Conservation (phyloP, 2,888 invertebrate species). For the Dioctria linearis region DNA sequence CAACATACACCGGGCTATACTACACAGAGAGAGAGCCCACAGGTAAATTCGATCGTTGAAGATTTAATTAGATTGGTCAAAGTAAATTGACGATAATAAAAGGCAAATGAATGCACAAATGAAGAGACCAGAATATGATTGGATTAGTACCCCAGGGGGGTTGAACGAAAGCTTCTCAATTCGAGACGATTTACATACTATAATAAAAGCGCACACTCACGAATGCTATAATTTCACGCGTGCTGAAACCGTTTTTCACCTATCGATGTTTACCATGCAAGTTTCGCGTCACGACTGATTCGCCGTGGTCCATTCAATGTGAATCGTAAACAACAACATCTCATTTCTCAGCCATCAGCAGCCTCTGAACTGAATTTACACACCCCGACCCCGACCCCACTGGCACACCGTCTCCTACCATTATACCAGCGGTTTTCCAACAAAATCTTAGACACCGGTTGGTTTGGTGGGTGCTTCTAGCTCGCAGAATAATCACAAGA, state of each 20-base stretch:
- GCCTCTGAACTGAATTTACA: background rate
- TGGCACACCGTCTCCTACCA: background rate
- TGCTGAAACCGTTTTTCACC: conserved; percentile 28
- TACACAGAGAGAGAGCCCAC: background rate
- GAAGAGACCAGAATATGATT: no score
- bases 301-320: conserved; percentile 44
- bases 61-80: background rate
- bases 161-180: background rate
- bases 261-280: conserved; percentile 66
- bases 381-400: conserved; percentile 1
- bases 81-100: no score
- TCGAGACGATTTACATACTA: no score
- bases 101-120: no score
- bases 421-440: background rate
- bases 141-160: background rate
- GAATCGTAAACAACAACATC: conserved; percentile 41
- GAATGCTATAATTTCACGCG: conserved; percentile 9
- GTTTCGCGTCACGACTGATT: conserved; percentile 70
- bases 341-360: background rate
- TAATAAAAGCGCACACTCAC: conserved; percentile 31
- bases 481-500: conserved; percentile 14
- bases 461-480: background rate
- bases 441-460: conserved; percentile 34
- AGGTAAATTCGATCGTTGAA: background rate
- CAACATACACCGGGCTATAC: background rate